Conservation (phyloP, 2,797 vertebrate genomes). For the Rhynchotus rufescens region DNA sequence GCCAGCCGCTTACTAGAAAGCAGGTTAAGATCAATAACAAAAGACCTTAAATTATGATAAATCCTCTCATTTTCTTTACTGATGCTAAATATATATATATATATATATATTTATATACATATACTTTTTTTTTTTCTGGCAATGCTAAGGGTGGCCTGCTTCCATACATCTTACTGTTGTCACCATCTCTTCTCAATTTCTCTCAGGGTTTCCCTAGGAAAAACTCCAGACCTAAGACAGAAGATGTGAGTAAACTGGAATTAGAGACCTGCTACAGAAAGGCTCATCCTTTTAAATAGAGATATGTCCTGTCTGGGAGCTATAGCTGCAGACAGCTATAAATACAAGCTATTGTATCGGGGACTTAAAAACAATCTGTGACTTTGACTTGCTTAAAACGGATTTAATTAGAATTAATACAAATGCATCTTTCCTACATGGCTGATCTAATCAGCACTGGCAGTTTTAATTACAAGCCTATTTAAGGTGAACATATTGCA, state of each 20-base stretch:
- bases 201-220: not conserved
- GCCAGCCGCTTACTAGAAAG: not conserved
- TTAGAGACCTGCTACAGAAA: not conserved
- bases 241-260: not conserved
- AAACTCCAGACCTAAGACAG: not conserved
- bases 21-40: not conserved
- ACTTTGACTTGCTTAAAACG: slow-evolving; percentile 24
- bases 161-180: not conserved
- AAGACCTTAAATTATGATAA: not conserved
- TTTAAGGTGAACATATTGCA: slow-evolving; percentile 71
- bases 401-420: slow-evolving; percentile 65
- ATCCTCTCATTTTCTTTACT: not conserved
- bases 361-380: not conserved
- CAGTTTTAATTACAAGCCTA: slow-evolving; percentile 70
- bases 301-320: not conserved
- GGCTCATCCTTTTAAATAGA: not conserved
- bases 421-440: slow-evolving; percentile 53
- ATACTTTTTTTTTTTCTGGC: not conserved
- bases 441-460: slow-evolving; percentile 61
- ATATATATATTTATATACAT: too few species aligned
- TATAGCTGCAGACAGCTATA: not conserved
- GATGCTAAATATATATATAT: rapidly evolving
- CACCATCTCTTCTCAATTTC: not conserved
- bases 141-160: not conserved
- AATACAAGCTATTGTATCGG: not conserved